Conservation (phyloP, 2,113 vertebrate genomes). For the Eulacestoma nigropectus region DNA sequence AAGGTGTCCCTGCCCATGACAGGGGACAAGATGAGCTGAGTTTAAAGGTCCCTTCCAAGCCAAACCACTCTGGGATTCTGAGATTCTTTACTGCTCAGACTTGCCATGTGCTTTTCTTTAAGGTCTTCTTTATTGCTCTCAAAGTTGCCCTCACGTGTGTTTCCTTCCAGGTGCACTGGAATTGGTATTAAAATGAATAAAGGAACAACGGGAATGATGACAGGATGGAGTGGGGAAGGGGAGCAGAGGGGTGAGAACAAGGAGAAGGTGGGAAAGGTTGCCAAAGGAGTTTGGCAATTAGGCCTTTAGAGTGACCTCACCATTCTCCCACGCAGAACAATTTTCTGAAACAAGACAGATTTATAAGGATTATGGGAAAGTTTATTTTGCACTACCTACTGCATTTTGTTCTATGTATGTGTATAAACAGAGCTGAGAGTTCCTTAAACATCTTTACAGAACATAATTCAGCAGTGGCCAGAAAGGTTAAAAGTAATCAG, state of each 20-base stretch:
- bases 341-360: constrained; percentile 43
- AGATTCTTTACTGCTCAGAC: neutral
- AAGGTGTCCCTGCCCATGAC: neutral
- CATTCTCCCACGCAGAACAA: constrained; percentile 24
- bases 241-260: constrained; percentile 15
- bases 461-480: neutral
- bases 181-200: neutral
- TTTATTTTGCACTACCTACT: constrained; percentile 43
- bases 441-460: neutral
- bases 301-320: constrained; percentile 22
- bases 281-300: constrained; percentile 9
- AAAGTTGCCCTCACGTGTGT: rapidly evolving
- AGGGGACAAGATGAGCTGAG: neutral
- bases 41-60: neutral
- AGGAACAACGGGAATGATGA: neutral
- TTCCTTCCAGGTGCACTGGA: neutral
- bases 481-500: neutral
- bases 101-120: neutral
- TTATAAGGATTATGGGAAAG: constrained; percentile 45
- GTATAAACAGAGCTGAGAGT: neutral
- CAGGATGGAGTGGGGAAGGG: neutral
- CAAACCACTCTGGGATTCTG: neutral
- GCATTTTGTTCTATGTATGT: neutral
- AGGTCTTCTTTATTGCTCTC: neutral
- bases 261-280: constrained; percentile 15